These are phyloP conservation scores for Piscicola geometra DNA, from an alignment of 2,888 invertebrate genomes.

Conservation along the genomic window DNA sequence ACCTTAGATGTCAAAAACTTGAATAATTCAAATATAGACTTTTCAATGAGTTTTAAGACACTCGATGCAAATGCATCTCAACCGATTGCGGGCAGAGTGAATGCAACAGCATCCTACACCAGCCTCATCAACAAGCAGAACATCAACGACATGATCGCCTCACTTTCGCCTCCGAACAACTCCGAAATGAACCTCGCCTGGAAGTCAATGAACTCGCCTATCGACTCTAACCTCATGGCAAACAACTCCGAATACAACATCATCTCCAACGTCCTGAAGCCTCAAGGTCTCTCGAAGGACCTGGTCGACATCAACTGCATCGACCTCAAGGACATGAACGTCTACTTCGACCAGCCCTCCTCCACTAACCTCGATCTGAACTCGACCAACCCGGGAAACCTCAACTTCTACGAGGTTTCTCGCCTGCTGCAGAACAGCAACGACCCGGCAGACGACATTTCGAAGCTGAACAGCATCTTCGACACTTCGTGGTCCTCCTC, in stretches of 20 bases:
- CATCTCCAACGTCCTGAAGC: conserved; percentile 18
- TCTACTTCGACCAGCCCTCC: conserved; percentile 18
- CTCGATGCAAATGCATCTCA: not conserved
- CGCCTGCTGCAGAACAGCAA: conserved; percentile 27
- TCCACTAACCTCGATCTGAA: not conserved
- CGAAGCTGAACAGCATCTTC: conserved; percentile 14
- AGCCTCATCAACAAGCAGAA: not conserved
- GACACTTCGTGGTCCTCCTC: conserved; percentile 16
- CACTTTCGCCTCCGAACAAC: not conserved
- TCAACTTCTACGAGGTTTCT: conserved; percentile 31
- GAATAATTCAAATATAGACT: too few species aligned
- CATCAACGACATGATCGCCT: not conserved
- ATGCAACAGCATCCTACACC: not conserved
- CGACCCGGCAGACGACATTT: conserved; percentile 16
- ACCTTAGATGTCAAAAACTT: too few species aligned
- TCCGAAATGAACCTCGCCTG: conserved; percentile 13
- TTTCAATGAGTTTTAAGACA: too few species aligned
- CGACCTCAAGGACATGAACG: conserved; percentile 32
- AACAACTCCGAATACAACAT: conserved; percentile 11
- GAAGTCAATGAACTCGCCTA: conserved; percentile 27
- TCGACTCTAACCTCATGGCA: conserved; percentile 3
- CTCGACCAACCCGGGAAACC: not conserved
- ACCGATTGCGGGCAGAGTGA: not conserved
- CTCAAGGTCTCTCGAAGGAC: conserved; percentile 21
- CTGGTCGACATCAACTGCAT: conserved; percentile 27